Base-by-base conservation (phyloP, 2,888 invertebrate species). In the Coremacera marginata region DNA sequence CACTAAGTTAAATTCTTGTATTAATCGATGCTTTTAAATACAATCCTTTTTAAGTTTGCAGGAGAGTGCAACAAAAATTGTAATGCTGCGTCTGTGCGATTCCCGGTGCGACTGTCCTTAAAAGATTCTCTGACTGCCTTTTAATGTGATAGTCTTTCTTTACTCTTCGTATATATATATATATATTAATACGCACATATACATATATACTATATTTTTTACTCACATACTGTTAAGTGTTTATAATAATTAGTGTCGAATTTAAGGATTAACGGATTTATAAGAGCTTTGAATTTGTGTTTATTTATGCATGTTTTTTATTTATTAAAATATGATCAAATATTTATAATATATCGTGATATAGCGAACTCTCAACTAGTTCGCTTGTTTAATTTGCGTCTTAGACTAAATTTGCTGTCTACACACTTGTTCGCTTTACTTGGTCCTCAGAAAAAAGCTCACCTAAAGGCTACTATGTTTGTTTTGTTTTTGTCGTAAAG, bases 381-480 rank as follows among this genome's bases (percentile, higher is more conserved):
- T 75, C 52, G 51, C 78, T 71, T 49, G 73, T 76, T 68, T 62
- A 75, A 77, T 77, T 79, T 65, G 77, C 77, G 78, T 79, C 70
- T 65, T 78, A 79, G 75, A 83, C 83, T 83, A 77, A 83, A 80
- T 77, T 79, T 81, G 77, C 81, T 82, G 81, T 82, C 82, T 86
- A 87, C 87, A 88, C 81, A 88, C 88, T 88, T 88, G 88, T 87
- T 86, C 87, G 86, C 86, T 85, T 82, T 83, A 80, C 78, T 80
- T 80, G 81, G 79, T 82, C 51, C 70, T 65, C 65, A 60, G 77
- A 34, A 55, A 71, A 81, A 81, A 86, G 86, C 85, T 85, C 82
- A 82, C 8, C 67, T 80, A 80, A 70, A 78, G 63, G 37, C 77
- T 34, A 57, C 52, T 65, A 9, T 34, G 8, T 71, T 71, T 68